Evolutionary conservation across 2,888 invertebrate species (phyloP), one percentile per base, ranked within the genome.

Genomic region (Drosophila meridiana): DNA sequence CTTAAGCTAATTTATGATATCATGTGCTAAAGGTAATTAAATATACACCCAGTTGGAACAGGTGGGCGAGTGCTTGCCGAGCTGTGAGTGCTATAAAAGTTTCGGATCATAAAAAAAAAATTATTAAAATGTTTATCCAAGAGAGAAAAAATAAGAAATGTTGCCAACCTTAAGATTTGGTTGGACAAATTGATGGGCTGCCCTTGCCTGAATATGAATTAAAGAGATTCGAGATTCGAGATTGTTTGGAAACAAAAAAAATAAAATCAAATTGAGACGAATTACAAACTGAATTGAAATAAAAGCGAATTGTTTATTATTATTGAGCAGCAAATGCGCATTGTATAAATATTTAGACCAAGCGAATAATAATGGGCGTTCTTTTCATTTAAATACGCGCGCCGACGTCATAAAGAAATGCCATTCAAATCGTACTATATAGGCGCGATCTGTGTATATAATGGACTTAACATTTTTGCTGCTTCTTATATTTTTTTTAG

Each of bases 121-220:
- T 78, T 77, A 80, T 74, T 80, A 80, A 89, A 67, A 68, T 88
- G 88, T 89, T 86, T 86, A 87, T 47, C 43, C 11, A 42, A 42
- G 32, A 40, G 48, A 64, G 36, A 45, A 60, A 32, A 45, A 60
- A 32, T 14, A 55, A 42, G 67, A 32, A 50, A 47, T 13, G 28
- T 28, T 62, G 84, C 47, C 47, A 65, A 43, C 26, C 32, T 45
- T 38, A 20, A 56, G 42, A 40, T 53, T 38, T n/a, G 32, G 48
- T 48, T 28, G 42, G 9, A 38, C 45, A 45, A 2, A 48, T 42
- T 48, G 9, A 57, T 61, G 61, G 32, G 28, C 26, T n/a, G 6
- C 42, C n/a, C 42, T 42, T 42, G 42, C 6, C n/a, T 20, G 57
- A 36, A 62, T 53, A 64, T 60, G 50, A 66, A 50, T 73, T 77